Evolutionary conservation across 1,140 invertebrate species (phyloP).

Genomic region (Drosophila chauvacae): DNA sequence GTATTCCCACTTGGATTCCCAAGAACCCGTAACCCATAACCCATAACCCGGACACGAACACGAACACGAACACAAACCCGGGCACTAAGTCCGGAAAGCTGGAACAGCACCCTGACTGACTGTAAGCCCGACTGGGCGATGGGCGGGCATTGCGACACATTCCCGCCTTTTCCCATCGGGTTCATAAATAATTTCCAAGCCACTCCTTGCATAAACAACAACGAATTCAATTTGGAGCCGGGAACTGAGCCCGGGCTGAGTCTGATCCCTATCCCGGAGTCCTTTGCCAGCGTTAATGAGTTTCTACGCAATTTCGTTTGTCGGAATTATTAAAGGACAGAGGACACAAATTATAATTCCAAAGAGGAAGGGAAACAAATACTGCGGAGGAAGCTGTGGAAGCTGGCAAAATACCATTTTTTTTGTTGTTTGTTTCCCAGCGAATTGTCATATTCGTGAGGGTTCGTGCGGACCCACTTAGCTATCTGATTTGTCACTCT

Average conservation of each 20-base stretch:
- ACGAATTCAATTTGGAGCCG: slow-evolving; percentile 69
- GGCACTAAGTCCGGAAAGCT: slow-evolving; percentile 4
- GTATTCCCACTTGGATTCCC: slow-evolving; percentile 72
- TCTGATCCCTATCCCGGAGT: slow-evolving; percentile 16
- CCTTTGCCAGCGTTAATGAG: slow-evolving; percentile 61
- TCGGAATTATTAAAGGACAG: slow-evolving; percentile 64
- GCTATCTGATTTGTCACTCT: slow-evolving; percentile 73
- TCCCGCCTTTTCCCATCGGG: slow-evolving; percentile 75
- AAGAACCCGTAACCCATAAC: not conserved
- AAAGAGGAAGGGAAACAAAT: not conserved
- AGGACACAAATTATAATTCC: slow-evolving; percentile 59
- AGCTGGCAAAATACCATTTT: not conserved
- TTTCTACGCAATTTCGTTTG: slow-evolving; percentile 76
- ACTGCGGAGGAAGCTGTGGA: not conserved
- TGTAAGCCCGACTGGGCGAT: no score
- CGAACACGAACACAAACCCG: not conserved
- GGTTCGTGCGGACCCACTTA: slow-evolving; percentile 65
- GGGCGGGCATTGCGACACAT: slow-evolving; percentile 73
- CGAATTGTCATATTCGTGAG: slow-evolving; percentile 53
- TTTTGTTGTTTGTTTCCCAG: not conserved
- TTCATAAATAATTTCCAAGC: slow-evolving; percentile 78
- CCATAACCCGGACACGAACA: not conserved
- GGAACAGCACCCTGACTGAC: slow-evolving; percentile 4
- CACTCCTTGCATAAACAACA: slow-evolving; percentile 74
- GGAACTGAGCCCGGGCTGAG: slow-evolving; percentile 2